Percentiles rank a stretch among this genome's conserved stretches.
These are phyloP conservation scores for Helarctos malayanus DNA, from an alignment of 2,797 vertebrate species.

Conservation along the genomic window DNA sequence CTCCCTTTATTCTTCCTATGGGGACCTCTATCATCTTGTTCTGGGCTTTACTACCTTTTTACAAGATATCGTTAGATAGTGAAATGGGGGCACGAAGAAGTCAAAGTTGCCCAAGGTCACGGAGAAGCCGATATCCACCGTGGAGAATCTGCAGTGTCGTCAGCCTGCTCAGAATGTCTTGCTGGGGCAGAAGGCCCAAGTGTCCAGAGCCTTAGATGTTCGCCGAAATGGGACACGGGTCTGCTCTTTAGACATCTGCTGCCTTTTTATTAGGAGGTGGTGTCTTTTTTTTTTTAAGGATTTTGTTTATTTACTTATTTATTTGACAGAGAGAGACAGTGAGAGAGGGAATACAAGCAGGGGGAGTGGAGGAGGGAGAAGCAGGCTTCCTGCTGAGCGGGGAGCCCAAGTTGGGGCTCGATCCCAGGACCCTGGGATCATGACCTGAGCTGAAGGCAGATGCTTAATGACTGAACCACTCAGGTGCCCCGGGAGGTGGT, in stretches of 20 bases:
- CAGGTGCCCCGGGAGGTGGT: neutral
- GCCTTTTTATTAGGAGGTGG: neutral
- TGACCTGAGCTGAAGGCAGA: too few species aligned
- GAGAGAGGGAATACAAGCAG: too few species aligned
- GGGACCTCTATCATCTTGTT: neutral
- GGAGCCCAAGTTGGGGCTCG: too few species aligned
- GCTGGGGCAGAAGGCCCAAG: neutral
- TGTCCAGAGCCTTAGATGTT: neutral
- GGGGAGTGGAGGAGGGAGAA: too few species aligned
- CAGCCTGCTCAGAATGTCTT: neutral
- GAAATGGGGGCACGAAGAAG: neutral
- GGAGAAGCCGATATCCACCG: neutral
- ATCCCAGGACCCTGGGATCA: too few species aligned
- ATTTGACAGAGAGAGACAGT: too few species aligned
- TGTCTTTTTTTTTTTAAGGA: neutral
- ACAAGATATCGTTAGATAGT: constrained; percentile 18
- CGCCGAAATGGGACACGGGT: neutral
- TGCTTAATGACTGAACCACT: too few species aligned
- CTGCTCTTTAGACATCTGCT: neutral
- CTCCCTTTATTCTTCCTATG: constrained; percentile 14
- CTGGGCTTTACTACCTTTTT: neutral
- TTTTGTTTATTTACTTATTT: too few species aligned
- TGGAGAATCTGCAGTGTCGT: neutral
- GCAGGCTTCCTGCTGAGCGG: too few species aligned
- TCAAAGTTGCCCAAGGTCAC: neutral